Base-by-base conservation (phyloP, 1,140 invertebrate genomes). In the Colletes latitarsis region DNA sequence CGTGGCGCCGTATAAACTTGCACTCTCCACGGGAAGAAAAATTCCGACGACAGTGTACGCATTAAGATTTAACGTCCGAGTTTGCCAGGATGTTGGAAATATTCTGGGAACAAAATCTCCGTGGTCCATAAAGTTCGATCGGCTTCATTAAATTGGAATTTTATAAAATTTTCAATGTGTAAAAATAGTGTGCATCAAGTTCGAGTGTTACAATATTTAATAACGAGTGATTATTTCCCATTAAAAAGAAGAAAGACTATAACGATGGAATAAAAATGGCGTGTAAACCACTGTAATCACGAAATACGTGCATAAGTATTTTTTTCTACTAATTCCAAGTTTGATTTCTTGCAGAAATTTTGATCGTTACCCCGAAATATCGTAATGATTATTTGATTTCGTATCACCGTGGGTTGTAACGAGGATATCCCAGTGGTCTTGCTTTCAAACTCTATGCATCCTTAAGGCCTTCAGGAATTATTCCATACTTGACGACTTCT, bases 361-460 rank as follows among this genome's bases (percentile, higher is more conserved):
- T 30, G 30, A 43, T 39, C 68, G 68, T 41, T 57, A 49, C n/a
- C 30, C 1, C 9, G n/a, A n/a, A 15, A 68, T 4, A n/a, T 53
- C 14, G 17, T 19, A 53, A 76, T 68, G 52, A 68, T 68, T 58
- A 68, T 68, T 68, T 76, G 74, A 76, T 68, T 57, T 68, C 15
- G 52, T 30, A 46, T 57, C 39, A 55, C 30, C 57, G 57, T 55
- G 46, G 64, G 53, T 58, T 68, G 19, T 21, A 76, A 58, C 63
- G 64, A 39, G 49, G 41, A 68, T 67, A 67, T 75, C 73, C 73
- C 63, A 67, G 55, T 66, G 73, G 63, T 39, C 63, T 66, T 75
- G 82, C 83, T 84, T 80, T 75, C 77, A 72, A 84, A 84, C 64
- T 84, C 82, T 75, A 84, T 84, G 83, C 83, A 83, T 83, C 72